Percentiles rank a stretch among this genome's conserved stretches.
These are phyloP conservation scores for Plusia festucae DNA, from an alignment of 2,888 invertebrate species.

Conservation along the genomic window DNA sequence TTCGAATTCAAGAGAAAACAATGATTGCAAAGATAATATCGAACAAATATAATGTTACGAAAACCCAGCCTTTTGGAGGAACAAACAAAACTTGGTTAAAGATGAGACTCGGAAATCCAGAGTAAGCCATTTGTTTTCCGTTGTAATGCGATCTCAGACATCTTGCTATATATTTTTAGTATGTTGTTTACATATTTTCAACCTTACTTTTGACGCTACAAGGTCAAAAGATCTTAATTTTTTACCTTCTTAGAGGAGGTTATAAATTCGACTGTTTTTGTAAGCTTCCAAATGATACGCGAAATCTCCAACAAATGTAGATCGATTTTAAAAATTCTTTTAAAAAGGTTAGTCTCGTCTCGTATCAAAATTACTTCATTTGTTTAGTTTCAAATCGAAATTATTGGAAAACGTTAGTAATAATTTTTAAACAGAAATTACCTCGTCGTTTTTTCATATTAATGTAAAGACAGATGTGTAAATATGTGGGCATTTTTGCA, in stretches of 20 bases:
- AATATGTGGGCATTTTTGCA: conserved; percentile 29
- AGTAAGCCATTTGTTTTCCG: conserved; percentile 50
- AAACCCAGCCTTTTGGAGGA: conserved; percentile 28
- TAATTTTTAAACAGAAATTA: too few species aligned
- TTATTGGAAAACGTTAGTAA: too few species aligned
- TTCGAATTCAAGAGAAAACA: not conserved
- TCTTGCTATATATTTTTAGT: conserved; percentile 48
- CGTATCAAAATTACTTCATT: too few species aligned
- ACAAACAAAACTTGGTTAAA: conserved; percentile 65
- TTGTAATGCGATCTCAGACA: conserved; percentile 54
- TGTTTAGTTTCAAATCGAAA: too few species aligned
- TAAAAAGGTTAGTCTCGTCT: too few species aligned
- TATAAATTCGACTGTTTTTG: too few species aligned
- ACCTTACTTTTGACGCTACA: not conserved
- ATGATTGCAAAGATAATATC: conserved; percentile 33
- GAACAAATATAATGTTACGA: conserved; percentile 37
- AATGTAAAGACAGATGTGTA: not conserved
- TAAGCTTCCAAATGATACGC: too few species aligned
- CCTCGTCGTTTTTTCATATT: too few species aligned
- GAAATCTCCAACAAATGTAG: too few species aligned
- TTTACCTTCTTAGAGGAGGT: too few species aligned
- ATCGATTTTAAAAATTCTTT: too few species aligned
- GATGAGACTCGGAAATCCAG: conserved; percentile 66
- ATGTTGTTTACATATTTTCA: conserved; percentile 17
- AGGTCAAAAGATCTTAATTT: not conserved